Evolutionary conservation across 2,888 invertebrate genomes (phyloP), one percentile per base, ranked within the genome.

Genomic region (Ichneumon xanthorius): DNA sequence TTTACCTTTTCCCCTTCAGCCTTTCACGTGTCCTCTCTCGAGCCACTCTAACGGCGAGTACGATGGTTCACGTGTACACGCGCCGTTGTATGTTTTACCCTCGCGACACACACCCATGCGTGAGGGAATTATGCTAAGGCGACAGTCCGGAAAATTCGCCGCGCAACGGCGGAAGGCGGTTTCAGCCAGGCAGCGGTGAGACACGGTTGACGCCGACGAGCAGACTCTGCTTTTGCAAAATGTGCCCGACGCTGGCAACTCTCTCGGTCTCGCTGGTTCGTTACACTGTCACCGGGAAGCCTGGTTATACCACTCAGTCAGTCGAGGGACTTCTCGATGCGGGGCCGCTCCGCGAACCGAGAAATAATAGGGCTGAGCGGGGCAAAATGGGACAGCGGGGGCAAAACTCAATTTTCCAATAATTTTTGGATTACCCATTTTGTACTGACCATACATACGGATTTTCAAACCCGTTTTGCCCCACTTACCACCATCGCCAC

Each of bases 101-200:
- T 71, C 55, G 33, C 4, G 55, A 19, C 76, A 67, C 11, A 65
- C 71, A 79, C 71, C 63, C 16, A 30, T 75, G 75, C 67, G 71
- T 67, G 55, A 55, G 75, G 76, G 71, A 71, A 80, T 80, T 80
- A 80, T 80, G 76, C 65, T 76, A 84, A 84, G 65, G 84, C 80
- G 84, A 80, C 80, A 84, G 84, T 80, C 80, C 76, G 84, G 84
- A 84, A 84, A 84, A 84, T 84, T 84, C 76, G 76, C 65, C 22
- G 63, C 16, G 22, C 75, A 33, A 63, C 45, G 14, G 50, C 19
- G 63, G 11, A 61, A 61, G 61, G 61, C 26, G 11, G 45, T 30
- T 33, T 26, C 61, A 30, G 33, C 61, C 30, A 14, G 61, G 30
- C 61, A 61, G 61, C 30, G 61, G 16, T 30, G 61, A 33, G 61